Evolutionary conservation across 35 echinoderm and acorn worm genomes (phyloP), one percentile per base, ranked within the genome.

Genomic region (Acanthaster planci): DNA sequence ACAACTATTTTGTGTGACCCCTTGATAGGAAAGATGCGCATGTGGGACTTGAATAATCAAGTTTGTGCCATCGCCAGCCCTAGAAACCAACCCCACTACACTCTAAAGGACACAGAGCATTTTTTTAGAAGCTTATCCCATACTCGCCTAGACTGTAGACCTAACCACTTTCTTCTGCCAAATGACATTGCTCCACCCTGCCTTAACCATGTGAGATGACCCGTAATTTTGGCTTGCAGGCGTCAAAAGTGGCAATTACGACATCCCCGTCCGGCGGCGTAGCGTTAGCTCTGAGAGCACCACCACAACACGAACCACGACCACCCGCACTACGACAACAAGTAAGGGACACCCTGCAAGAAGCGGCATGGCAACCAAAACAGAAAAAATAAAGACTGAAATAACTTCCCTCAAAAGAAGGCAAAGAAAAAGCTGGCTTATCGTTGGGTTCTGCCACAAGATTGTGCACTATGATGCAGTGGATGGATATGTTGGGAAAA

Each of bases 271-370:
- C 30, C 77, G 95, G 68, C 91, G 95, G 32, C 67, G 83, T 51
- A 98, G 95, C 76, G 55, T 93, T 40, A 93, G 89, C 82, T 60
- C 92, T 34, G 95, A 98, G 89, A 93, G 92, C 80, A 98, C 95
- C 15, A 93, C 92, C 55, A 98, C 89, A 23, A 98, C 95, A 56
- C 86, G 83, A 22, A 98, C 95, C 27, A 98, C 95, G 36, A 98
- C 95, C 81, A 98, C 95, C 35, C 87, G 90, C 51, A 98, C 91
- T 60, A 98, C 95, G 12, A 97, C 95, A 37, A 98, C 92, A 93
- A 93, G 92, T 93, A 93, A 93, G 92, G 80, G 38, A 59, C 22
- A 40, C 37, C 50, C 53, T 68, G 27, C 32, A 83, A 57, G 30
- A 54, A 52, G 51, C 79, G 53, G 81, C 81, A 83, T 83, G 81